Base-by-base conservation (phyloP, 2,888 invertebrate genomes). In the Drosophila peninsularis region DNA sequence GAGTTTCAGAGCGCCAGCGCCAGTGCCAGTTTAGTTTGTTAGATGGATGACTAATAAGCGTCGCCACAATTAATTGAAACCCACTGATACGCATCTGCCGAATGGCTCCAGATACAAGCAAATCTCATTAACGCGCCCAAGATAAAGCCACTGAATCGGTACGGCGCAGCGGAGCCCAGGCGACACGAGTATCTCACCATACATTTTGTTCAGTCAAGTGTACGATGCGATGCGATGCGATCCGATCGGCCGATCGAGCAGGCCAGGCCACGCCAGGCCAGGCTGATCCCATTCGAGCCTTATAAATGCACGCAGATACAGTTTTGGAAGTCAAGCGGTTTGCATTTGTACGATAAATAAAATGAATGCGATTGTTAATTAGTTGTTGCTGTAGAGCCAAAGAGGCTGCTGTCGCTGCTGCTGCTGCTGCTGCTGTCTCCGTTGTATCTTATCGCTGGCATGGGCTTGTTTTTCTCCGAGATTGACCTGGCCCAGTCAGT, bases 11-110 rank as follows among this genome's bases (percentile, higher is more conserved):
- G 75, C 75, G 75, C 75, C 75, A 75, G 70, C 64, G 57, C 61
- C 73, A 73, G 55, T n/a, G 37, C 78, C 82, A 77, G 58, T 71
- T 71, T 72, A 75, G 89, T 90, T 91, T 90, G 83, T 80, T 91
- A 91, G 90, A 91, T 91, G 90, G 91, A 91, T 92, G 92, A 90
- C 90, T 90, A 92, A 91, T 91, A 90, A 89, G 84, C 88, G 83
- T 82, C 90, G 88, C 84, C 88, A 88, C 88, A 90, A 90, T 91
- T 90, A 91, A 89, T 90, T 90, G 90, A 89, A 88, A 78, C 65
- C 85, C 80, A 79, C 85, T 90, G 92, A 91, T 91, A 91, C 78
- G 78, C 88, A 91, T 92, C 92, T 91, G 80, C 85, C 82, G 89
- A 91, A 90, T 90, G 90, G 90, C 89, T 89, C 75, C 86, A 88